Percentiles rank a stretch among this genome's conserved stretches.
Conservation (phyloP, 2,888 invertebrate genomes). For the Amphipyra berbera region DNA sequence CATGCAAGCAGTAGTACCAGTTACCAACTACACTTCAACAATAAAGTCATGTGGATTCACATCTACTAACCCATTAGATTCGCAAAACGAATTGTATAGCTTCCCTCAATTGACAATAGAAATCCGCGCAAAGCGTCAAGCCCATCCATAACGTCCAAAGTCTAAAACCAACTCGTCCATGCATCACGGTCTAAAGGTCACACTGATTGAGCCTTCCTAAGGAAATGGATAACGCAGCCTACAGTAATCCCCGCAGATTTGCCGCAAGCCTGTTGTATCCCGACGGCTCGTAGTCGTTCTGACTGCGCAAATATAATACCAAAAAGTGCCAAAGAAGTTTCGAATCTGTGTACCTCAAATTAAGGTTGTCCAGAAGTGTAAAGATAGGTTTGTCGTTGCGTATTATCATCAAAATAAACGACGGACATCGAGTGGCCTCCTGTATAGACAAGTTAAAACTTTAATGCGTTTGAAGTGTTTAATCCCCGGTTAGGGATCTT, state of each 20-base stretch:
- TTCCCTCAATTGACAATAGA: background rate
- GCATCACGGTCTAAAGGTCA: slow-evolving; percentile 55
- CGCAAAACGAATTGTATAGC: too few relatives aligned
- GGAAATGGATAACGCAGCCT: slow-evolving; percentile 62
- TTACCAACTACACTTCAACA: too few relatives aligned
- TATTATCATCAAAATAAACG: slow-evolving; percentile 51
- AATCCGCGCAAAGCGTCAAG: background rate
- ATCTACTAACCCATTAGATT: too few relatives aligned
- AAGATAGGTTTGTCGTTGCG: slow-evolving; percentile 20
- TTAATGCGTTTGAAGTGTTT: slow-evolving; percentile 62
- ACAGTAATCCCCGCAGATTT: slow-evolving; percentile 68
- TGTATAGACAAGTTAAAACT: slow-evolving; percentile 64
- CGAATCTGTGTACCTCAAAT: slow-evolving; percentile 11
- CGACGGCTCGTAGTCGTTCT: slow-evolving; percentile 46
- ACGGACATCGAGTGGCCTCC: slow-evolving; percentile 36
- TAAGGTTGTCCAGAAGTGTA: slow-evolving; percentile 21
- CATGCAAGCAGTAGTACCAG: too few relatives aligned
- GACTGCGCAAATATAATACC: slow-evolving; percentile 34
- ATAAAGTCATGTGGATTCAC: too few relatives aligned
- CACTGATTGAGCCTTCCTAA: slow-evolving; percentile 51
- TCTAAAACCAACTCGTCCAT: slow-evolving; percentile 23
- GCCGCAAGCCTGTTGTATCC: slow-evolving; percentile 67
- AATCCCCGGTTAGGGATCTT: slow-evolving; percentile 56
- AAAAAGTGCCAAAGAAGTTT: slow-evolving; percentile 14
- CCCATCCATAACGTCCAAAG: background rate